Conservation (phyloP, 1,140 invertebrate genomes). For the Heterodera carotae region DNA sequence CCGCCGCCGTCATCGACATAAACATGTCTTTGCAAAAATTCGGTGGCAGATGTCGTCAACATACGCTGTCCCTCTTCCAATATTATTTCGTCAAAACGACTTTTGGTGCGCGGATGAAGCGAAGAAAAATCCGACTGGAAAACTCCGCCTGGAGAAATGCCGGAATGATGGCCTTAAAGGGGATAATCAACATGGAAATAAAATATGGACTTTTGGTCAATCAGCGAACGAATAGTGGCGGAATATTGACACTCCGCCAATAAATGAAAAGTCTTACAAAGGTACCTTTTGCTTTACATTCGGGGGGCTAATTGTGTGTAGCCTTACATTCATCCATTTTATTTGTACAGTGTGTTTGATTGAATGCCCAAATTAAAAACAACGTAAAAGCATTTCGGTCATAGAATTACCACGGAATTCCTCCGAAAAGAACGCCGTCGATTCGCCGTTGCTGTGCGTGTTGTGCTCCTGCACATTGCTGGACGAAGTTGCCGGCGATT, state of each 20-base stretch:
- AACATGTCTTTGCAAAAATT: not conserved
- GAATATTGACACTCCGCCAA: too few species aligned
- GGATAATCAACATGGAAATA: not conserved
- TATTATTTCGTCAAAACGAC: not conserved
- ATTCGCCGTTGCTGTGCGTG: not conserved
- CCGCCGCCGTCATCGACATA: not conserved
- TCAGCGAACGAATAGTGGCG: too few species aligned
- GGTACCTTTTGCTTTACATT: too few species aligned
- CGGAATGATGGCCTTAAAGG: not conserved
- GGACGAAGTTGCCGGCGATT: not conserved
- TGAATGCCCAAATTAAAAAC: too few species aligned
- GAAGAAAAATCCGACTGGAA: not conserved
- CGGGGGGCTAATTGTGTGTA: too few species aligned
- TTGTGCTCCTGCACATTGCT: not conserved
- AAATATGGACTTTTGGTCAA: not conserved
- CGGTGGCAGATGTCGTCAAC: too few species aligned
- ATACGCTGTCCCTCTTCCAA: not conserved
- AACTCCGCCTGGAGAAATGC: not conserved
- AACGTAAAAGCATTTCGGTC: too few species aligned
- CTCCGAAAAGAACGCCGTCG: not conserved
- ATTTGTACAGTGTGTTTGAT: too few species aligned
- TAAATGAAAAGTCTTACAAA: too few species aligned
- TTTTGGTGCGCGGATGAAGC: not conserved
- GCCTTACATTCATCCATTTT: too few species aligned
- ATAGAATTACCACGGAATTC: not conserved